phyloP scores from a whole-genome alignment of 2,113 vertebrate species.

The Lathamus discolor region DNA sequence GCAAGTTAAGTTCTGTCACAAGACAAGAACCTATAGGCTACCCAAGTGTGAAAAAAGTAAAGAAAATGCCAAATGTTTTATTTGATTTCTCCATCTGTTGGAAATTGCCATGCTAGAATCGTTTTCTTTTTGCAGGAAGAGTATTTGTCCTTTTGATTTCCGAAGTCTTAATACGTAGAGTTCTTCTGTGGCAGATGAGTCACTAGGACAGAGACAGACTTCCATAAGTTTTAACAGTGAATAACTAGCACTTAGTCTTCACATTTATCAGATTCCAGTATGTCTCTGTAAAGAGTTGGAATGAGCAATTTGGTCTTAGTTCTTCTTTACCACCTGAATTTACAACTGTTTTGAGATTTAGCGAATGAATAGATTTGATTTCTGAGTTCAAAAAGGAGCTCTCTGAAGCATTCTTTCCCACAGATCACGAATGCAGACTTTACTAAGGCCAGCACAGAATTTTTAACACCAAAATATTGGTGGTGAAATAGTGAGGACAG shows the following conservation, averaged over 20 bases:
- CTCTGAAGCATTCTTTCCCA: background rate
- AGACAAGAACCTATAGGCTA: slow-evolving; percentile 1
- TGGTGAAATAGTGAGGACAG: background rate
- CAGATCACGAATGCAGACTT: background rate
- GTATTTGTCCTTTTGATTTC: slow-evolving; percentile 19
- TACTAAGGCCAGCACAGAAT: background rate
- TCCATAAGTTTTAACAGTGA: background rate
- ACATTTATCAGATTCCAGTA: background rate
- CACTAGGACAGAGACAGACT: background rate
- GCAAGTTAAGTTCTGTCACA: background rate
- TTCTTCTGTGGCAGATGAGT: slow-evolving; percentile 1
- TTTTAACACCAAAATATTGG: background rate
- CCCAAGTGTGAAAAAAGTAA: background rate
- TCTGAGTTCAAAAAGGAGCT: background rate
- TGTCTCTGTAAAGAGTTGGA: background rate
- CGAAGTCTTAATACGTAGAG: background rate
- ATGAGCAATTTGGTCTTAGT: background rate
- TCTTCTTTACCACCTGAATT: background rate
- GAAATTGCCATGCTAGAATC: background rate
- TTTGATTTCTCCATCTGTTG: slow-evolving; percentile 39
- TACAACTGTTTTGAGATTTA: background rate
- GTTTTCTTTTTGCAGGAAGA: background rate
- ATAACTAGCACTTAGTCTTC: background rate
- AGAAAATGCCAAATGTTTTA: slow-evolving; percentile 19
- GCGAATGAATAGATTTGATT: background rate